These are phyloP conservation scores for Melanotaenia boesemani DNA, from an alignment of 2,797 vertebrate species.

Conservation along the genomic window DNA sequence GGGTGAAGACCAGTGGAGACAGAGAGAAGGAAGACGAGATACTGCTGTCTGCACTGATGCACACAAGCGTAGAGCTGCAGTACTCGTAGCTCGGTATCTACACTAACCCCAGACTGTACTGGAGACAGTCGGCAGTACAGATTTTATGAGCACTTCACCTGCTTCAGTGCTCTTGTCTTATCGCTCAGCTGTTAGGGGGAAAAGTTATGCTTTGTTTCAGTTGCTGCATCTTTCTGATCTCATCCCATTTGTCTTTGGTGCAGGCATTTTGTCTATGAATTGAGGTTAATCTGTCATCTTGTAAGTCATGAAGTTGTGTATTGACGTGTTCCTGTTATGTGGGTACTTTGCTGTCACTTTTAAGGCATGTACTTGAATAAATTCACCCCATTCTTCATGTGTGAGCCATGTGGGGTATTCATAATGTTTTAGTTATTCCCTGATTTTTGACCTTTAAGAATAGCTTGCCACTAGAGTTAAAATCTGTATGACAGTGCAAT, in stretches of 20 bases:
- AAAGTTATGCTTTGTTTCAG: conserved; percentile 70
- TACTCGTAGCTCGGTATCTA: conserved; percentile 72
- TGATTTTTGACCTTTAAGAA: conserved; percentile 11
- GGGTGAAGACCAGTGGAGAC: conserved; percentile 79
- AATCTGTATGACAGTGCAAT: not conserved
- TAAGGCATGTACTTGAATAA: conserved; percentile 7
- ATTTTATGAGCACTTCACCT: conserved; percentile 81
- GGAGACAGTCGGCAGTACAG: conserved; percentile 82
- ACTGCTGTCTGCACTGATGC: conserved; percentile 81
- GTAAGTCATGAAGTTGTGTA: conserved; percentile 15
- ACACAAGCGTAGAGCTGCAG: conserved; percentile 62
- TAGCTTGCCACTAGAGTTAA: not conserved
- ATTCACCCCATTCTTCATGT: not conserved
- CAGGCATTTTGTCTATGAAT: conserved; percentile 51
- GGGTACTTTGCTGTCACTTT: not conserved
- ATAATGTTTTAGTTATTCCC: conserved; percentile 10
- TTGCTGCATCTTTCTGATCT: conserved; percentile 56
- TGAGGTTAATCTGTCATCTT: conserved; percentile 51
- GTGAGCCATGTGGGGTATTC: conserved; percentile 14
- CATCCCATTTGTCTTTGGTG: conserved; percentile 52
- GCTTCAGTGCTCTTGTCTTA: conserved; percentile 75
- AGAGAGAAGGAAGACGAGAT: conserved; percentile 75
- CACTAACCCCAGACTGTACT: conserved; percentile 80
- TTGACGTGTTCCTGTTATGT: conserved; percentile 21
- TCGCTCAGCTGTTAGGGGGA: conserved; percentile 65